Percentiles rank a stretch among this genome's conserved stretches.
These are phyloP conservation scores for Scopus umbretta DNA, from an alignment of 2,113 vertebrate genomes.

Conservation along the genomic window DNA sequence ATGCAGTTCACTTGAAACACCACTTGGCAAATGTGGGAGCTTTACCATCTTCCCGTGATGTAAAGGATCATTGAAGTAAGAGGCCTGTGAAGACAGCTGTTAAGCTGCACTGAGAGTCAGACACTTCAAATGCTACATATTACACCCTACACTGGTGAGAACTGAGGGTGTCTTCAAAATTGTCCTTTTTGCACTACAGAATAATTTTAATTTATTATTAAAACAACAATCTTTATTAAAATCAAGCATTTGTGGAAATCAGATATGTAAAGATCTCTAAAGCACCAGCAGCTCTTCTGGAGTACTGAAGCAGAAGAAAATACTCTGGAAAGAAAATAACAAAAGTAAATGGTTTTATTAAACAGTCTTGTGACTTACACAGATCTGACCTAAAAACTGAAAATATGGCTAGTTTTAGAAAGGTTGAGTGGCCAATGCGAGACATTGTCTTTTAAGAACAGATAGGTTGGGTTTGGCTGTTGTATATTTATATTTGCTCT, in stretches of 20 bases:
- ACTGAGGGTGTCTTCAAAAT: not conserved
- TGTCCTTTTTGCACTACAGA: not conserved
- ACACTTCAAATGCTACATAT: not conserved
- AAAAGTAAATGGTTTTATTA: not conserved
- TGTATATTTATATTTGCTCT: not conserved
- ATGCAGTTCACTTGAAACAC: not conserved
- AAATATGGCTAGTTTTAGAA: not conserved
- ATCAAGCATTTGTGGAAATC: not conserved
- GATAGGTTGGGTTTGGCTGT: not conserved
- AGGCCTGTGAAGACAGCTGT: not conserved
- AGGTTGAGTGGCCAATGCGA: not conserved
- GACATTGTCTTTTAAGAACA: not conserved
- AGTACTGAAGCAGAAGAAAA: not conserved
- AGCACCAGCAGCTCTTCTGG: not conserved
- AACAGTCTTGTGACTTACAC: not conserved
- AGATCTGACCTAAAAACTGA: not conserved
- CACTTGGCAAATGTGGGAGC: not conserved
- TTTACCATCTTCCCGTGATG: not conserved
- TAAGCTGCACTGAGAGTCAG: not conserved
- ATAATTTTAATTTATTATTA: not conserved
- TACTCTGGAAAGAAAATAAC: not conserved
- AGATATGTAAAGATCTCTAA: not conserved
- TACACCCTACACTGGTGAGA: not conserved
- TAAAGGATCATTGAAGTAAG: not conserved
- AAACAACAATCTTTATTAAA: not conserved